Evolutionary conservation across 2,888 invertebrate genomes (phyloP).

Genomic region (Shargacucullia verbasci): DNA sequence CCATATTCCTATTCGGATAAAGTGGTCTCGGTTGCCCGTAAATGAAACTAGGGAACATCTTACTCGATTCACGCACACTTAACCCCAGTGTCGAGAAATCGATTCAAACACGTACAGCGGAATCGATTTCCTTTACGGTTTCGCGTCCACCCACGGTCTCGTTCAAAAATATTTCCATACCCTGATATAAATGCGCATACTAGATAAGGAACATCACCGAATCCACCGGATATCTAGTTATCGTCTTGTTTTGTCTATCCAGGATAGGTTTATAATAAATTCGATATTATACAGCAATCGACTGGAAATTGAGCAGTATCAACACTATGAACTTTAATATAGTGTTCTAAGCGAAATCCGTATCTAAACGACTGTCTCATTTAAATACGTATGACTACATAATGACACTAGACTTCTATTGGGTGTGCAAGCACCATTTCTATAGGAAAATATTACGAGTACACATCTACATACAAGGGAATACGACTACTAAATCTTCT

Average conservation of each 20-base stretch:
- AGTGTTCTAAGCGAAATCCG: slow-evolving; percentile 41
- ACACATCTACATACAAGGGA: slow-evolving; percentile 58
- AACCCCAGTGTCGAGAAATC: slow-evolving; percentile 80
- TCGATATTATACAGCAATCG: slow-evolving; percentile 40
- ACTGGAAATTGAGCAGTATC: slow-evolving; percentile 41
- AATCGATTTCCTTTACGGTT: slow-evolving; percentile 81
- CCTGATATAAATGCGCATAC: slow-evolving; percentile 59
- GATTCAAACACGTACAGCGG: slow-evolving; percentile 72
- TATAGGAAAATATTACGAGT: slow-evolving; percentile 50
- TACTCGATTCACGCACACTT: slow-evolving; percentile 78
- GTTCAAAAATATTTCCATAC: slow-evolving; percentile 67
- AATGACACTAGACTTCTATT: slow-evolving; percentile 43
- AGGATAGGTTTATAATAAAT: slow-evolving; percentile 37
- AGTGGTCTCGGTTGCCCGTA: slow-evolving; percentile 49
- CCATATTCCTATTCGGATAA: slow-evolving; percentile 39
- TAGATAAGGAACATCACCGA: slow-evolving; percentile 52
- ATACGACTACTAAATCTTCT: slow-evolving; percentile 63
- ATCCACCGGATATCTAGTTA: slow-evolving; percentile 35
- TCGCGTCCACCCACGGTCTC: slow-evolving; percentile 77
- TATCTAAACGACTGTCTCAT: slow-evolving; percentile 49
- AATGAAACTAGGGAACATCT: slow-evolving; percentile 71
- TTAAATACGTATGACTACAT: slow-evolving; percentile 55
- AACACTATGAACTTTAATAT: slow-evolving; percentile 31
- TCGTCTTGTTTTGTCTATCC: slow-evolving; percentile 30
- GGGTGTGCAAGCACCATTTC: slow-evolving; percentile 45